Evolutionary conservation across 2,888 invertebrate genomes (phyloP).

Genomic region (Lordiphosa fenestrarum): DNA sequence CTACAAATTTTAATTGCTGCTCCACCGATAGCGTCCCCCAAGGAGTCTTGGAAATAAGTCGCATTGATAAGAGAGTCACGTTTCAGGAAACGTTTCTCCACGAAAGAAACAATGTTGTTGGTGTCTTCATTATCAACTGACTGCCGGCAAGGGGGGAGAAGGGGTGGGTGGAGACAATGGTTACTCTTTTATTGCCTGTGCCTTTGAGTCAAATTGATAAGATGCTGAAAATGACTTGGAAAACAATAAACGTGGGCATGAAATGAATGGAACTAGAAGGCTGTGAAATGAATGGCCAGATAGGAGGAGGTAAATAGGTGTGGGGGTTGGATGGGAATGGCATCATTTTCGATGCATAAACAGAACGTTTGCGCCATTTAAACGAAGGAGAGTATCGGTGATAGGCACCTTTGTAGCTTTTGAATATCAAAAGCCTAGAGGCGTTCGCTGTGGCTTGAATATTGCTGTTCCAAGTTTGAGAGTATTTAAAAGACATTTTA

Average conservation of each 20-base stretch:
- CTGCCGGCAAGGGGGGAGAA: constrained; percentile 29
- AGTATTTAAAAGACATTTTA: no score
- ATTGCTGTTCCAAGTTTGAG: no score
- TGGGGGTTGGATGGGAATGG: constrained; percentile 7
- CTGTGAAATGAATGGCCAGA: constrained; percentile 44
- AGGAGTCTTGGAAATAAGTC: constrained; percentile 46
- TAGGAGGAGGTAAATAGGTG: constrained; percentile 14
- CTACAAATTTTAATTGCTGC: constrained; percentile 73
- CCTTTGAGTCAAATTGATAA: constrained; percentile 71
- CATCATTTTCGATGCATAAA: constrained; percentile 62
- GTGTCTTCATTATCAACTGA: constrained; percentile 77
- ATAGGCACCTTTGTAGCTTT: constrained; percentile 12
- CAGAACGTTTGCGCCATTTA: constrained; percentile 69
- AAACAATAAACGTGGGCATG: constrained; percentile 74
- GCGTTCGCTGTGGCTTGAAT: neutral
- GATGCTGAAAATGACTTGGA: constrained; percentile 68
- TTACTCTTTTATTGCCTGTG: constrained; percentile 70
- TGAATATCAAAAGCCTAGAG: neutral
- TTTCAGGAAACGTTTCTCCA: constrained; percentile 46
- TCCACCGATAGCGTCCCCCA: constrained; percentile 50
- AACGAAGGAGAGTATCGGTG: constrained; percentile 41
- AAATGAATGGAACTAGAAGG: constrained; percentile 54
- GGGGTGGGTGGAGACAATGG: constrained; percentile 51
- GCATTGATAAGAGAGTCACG: constrained; percentile 78
- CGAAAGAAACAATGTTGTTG: constrained; percentile 64